A percentile compares a stretch with the other conserved stretches of the same genome.
phyloP scores from a whole-genome alignment of 2,888 invertebrate species.

The Creontiades dilutus region DNA sequence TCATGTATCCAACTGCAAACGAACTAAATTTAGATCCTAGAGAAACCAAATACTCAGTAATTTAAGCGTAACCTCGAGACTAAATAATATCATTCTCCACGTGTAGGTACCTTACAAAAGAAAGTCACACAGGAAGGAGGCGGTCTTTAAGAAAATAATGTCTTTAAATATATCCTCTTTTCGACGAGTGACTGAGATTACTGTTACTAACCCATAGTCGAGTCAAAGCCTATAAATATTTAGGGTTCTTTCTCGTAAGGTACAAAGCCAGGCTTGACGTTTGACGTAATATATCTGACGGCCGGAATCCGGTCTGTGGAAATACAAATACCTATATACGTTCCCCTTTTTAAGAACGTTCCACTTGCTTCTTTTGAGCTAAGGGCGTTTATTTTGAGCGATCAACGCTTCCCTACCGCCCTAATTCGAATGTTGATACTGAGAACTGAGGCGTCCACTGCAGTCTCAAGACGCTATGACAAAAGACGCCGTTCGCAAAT shows the following conservation, averaged over 20 bases:
- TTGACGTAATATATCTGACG: constrained; percentile 42
- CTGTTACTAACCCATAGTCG: constrained; percentile 28
- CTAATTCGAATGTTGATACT: no score
- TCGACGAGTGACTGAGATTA: constrained; percentile 15
- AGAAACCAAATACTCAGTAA: no score
- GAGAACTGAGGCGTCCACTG: no score
- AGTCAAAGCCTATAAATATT: constrained; percentile 21
- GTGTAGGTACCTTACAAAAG: constrained; percentile 1
- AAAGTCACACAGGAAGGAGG: neutral
- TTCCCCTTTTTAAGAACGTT: no score
- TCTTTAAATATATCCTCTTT: neutral
- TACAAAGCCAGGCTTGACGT: neutral
- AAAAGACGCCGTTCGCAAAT: no score
- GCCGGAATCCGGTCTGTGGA: neutral
- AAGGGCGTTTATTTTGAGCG: no score
- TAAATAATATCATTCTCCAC: constrained; percentile 26
- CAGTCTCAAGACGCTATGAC: no score
- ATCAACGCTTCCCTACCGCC: no score
- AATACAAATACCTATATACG: neutral
- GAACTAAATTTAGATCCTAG: no score
- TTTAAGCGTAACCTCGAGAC: no score
- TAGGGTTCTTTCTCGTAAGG: constrained; percentile 2
- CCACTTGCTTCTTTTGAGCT: no score
- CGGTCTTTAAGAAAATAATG: neutral
- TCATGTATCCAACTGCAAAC: no score